Evolutionary conservation across 1,140 invertebrate species (phyloP), one percentile per base, ranked within the genome.

Genomic region (Anastrepha ludens): DNA sequence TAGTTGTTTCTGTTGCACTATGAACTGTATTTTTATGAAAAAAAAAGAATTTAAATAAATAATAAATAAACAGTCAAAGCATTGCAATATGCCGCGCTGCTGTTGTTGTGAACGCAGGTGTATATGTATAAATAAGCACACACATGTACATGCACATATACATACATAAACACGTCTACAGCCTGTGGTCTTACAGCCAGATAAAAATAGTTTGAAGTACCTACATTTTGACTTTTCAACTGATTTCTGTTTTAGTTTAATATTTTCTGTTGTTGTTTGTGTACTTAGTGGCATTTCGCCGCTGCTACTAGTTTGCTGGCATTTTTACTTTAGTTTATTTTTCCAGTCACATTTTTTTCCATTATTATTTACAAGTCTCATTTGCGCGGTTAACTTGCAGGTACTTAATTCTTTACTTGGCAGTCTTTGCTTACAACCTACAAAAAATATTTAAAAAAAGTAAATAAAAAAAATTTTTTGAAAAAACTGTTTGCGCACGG

Each of bases 401-500:
- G n/a, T 47, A 74, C 67, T 74, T 47, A 44, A 47, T 74, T 74
- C 67, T 74, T 74, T 74, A 17, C 41, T 74, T 17, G 67, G 11
- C 11, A 3, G 7, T 67, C 39, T 47, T 74, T 47, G 13, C 17
- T 41, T 17, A 15, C 11, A 74, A 44, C 39, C 5, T 17, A 17
- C 67, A 17, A 15, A 74, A 74, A 74, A 74, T 41, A 29, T 29
- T 29, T 29, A 39, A 74, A 29, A 29, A 67, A 67, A 67, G 7
- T 20, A 64, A n/a, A 13, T 15, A 67, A 67, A 67, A 67, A 67
- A 62, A 4, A 62, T 55, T 8, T 62, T 15, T 62, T 41, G 64
- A 7, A 62, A 17, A 9, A 70, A 67, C 50, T 44, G 39, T 41
- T 29, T 67, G n/a, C 2, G 6, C 7, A 9, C 20, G 2, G 39